Percentiles rank a stretch among this genome's conserved stretches.
phyloP scores from a whole-genome alignment of 2,113 vertebrate genomes.

The Ariopsis seemanni region DNA sequence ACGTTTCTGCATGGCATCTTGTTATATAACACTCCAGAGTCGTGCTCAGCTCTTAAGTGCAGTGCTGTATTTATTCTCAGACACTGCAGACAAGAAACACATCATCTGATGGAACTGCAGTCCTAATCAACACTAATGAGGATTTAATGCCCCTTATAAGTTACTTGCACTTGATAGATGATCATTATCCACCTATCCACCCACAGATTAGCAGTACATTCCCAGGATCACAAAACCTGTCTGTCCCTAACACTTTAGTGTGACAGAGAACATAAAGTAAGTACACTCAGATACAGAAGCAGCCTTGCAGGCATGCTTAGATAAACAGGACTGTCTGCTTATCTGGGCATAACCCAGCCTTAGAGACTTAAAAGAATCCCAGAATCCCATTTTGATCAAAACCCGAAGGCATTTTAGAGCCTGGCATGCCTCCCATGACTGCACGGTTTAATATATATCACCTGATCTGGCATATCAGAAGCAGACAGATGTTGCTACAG shows the following conservation, averaged over 20 bases:
- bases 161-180: constrained; percentile 5
- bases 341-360: not conserved
- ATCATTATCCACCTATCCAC: not conserved
- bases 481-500: not conserved
- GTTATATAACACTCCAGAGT: not conserved
- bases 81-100: not conserved
- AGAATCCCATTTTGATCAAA: not conserved
- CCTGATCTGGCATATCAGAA: constrained; percentile 9
- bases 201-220: not conserved
- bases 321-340: constrained; percentile 6
- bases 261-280: not conserved
- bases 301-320: not conserved
- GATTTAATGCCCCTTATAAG: not conserved
- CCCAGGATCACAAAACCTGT: constrained; percentile 14
- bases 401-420: not conserved
- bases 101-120: not conserved
- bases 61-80: not conserved
- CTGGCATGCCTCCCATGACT: not conserved
- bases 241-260: constrained; percentile 6
- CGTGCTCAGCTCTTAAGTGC: not conserved
- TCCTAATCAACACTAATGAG: not conserved
- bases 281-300: not conserved
- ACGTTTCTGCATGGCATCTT: not conserved
- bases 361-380: not conserved
- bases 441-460: not conserved